These are phyloP conservation scores for Oncorhynchus masou DNA, from an alignment of 2,113 vertebrate species.

Conservation along the genomic window DNA sequence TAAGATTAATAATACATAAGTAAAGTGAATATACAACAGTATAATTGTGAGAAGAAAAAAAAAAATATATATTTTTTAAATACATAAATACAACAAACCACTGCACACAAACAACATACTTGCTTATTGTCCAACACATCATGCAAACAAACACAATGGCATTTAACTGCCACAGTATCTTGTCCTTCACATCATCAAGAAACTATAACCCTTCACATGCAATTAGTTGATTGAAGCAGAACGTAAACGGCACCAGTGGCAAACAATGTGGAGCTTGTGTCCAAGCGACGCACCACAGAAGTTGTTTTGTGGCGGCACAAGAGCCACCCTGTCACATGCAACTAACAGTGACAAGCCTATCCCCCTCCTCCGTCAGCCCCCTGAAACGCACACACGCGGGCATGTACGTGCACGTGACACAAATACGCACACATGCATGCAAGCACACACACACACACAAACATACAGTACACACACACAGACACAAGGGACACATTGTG, in stretches of 20 bases:
- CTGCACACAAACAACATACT: slow-evolving; percentile 1
- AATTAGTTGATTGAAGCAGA: slow-evolving; percentile 77
- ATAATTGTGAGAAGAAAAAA: no score
- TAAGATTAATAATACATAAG: background rate
- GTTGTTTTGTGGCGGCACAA: slow-evolving; percentile 64
- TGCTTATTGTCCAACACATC: slow-evolving; percentile 18
- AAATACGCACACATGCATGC: background rate
- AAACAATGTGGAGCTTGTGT: slow-evolving; percentile 65
- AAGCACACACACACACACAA: background rate
- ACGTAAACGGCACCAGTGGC: slow-evolving; percentile 69
- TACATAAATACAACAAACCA: slow-evolving; percentile 1
- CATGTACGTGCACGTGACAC: slow-evolving; percentile 21
- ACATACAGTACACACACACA: slow-evolving; percentile 5
- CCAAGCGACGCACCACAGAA: slow-evolving; percentile 66
- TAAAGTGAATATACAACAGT: background rate
- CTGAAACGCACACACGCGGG: slow-evolving; percentile 7
- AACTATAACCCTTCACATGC: slow-evolving; percentile 69
- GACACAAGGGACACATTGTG: slow-evolving; percentile 35
- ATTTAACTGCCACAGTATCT: slow-evolving; percentile 53
- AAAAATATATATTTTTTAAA: background rate
- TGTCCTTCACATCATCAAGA: slow-evolving; percentile 68
- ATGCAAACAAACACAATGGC: slow-evolving; percentile 51
- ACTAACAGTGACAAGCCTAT: slow-evolving; percentile 67
- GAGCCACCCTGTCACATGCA: slow-evolving; percentile 56
- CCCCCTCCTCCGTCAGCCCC: slow-evolving; percentile 52